Evolutionary conservation across 2,113 vertebrate genomes (phyloP), one percentile per base, ranked within the genome.

Genomic region (Zootoca vivipara): DNA sequence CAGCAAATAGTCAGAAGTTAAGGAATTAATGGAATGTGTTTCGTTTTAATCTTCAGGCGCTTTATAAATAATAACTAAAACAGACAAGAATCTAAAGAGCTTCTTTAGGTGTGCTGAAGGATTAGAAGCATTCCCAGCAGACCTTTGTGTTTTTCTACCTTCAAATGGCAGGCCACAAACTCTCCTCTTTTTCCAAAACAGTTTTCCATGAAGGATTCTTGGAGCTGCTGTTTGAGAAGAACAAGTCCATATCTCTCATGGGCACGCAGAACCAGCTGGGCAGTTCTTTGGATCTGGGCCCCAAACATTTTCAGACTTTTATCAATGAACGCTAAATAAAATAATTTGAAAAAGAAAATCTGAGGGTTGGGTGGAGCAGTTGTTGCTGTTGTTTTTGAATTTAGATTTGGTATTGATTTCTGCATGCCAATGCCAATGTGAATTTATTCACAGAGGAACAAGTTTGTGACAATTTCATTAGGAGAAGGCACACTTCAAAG

Each of bases 381-480:
- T 52, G 46, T 52, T 52, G 64, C 5, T 18, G 7, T 8, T 30
- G 24, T 69, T 70, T 8, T 30, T 28, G 69, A 70, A 70, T 70
- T 70, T 70, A 73, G 72, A 35, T 38, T 35, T 35, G 33, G 12
- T 35, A 73, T 73, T n/a, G 72, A 73, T 35, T 72, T 81, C 22
- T 30, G 24, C 18, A 40, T 70, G 77, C 65, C 26, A 28, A 72
- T 69, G 30, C 33, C 46, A 69, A 26, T 7, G 16, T 67, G 22
- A 86, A 28, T 42, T 85, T 28, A 74, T 58, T 35, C 83, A 83
- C 38, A 46, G n/a, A 30, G 30, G 18, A 69, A 70, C 38, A 46
- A 83, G 42, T 84, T 84, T 33, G n/a, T 67, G 85, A 67, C 85
- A 86, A 67, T 42, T 77, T 58, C 35, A 77, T 67, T 40, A 42